A percentile compares a stretch with the other conserved stretches of the same genome.
These are phyloP conservation scores for Equus quagga DNA, from an alignment of 2,113 vertebrate genomes.

Conservation along the genomic window DNA sequence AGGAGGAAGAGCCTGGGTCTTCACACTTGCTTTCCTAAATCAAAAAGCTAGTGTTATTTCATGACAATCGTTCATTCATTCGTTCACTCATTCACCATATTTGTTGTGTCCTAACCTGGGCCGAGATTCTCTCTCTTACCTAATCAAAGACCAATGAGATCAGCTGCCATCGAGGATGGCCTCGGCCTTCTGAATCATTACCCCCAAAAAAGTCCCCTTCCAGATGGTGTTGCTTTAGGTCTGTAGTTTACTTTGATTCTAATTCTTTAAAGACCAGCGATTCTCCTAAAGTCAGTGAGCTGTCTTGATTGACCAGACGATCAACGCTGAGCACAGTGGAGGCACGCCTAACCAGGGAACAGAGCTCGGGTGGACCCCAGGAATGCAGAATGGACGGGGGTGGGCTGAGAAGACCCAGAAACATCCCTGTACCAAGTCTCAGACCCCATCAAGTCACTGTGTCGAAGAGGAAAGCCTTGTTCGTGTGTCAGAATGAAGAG, in stretches of 20 bases:
- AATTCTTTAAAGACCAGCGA: background rate
- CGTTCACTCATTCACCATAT: background rate
- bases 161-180: background rate
- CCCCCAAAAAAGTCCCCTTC: background rate
- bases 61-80: fast-evolving
- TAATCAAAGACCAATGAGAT: background rate
- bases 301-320: background rate
- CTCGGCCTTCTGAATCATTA: background rate
- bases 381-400: no score
- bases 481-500: background rate
- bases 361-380: fast-evolving
- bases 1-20: background rate
- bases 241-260: background rate
- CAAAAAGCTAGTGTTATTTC: background rate
- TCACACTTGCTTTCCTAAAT: background rate
- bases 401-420: background rate
- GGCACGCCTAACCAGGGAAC: fast-evolving
- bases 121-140: background rate
- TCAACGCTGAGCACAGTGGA: fast-evolving
- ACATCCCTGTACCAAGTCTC: fast-evolving
- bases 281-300: background rate
- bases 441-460: background rate
- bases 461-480: background rate
- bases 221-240: background rate
- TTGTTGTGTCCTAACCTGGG: background rate